Percentiles rank a stretch among this genome's conserved stretches.
Conservation (phyloP, 2,888 invertebrate species). For the Camponotus fellah region DNA sequence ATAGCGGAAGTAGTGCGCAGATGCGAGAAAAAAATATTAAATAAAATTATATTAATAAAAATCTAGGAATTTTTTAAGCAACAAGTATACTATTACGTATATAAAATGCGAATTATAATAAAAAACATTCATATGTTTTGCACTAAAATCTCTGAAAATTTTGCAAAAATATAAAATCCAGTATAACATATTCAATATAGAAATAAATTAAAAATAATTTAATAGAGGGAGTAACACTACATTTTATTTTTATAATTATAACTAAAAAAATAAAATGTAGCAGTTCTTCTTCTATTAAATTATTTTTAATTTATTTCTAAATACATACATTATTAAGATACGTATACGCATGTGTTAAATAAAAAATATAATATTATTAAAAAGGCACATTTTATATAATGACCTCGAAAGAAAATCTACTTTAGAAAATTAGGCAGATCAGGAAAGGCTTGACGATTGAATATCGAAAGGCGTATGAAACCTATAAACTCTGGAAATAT, state of each 20-base stretch:
- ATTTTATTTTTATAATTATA: neutral
- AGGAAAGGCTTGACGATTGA: too few relatives aligned
- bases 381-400: too few relatives aligned
- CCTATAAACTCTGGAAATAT: too few relatives aligned
- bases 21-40: neutral
- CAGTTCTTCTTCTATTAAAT: too few relatives aligned
- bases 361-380: neutral
- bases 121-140: neutral
- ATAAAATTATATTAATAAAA: slow-evolving; percentile 23
- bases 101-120: neutral
- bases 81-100: neutral
- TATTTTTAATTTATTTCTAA: too few relatives aligned
- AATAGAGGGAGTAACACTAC: neutral
- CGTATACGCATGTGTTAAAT: neutral
- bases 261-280: neutral
- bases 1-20: neutral
- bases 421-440: too few relatives aligned
- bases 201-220: neutral
- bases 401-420: too few relatives aligned
- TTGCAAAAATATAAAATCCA: neutral
- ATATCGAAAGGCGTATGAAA: too few relatives aligned
- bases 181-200: neutral
- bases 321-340: neutral
- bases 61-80: neutral
- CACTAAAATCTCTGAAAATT: neutral